Evolutionary conservation across 1,140 invertebrate genomes (phyloP).

Genomic region (Hycleus phaleratus): DNA sequence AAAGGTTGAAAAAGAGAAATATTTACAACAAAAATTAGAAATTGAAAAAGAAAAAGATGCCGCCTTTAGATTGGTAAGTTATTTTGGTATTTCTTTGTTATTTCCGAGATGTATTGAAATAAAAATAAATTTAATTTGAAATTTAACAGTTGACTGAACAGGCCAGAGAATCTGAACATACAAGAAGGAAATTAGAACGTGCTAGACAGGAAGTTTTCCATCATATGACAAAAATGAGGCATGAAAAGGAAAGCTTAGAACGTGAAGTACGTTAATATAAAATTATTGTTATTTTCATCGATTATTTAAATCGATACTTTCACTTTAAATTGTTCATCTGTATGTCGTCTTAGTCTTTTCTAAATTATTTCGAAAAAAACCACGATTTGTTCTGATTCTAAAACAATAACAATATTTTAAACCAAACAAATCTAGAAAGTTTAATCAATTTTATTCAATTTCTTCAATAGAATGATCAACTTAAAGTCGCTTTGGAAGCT

Average conservation of each 20-base stretch:
- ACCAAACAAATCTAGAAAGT: neutral
- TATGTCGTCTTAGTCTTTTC: neutral
- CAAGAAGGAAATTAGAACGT: constrained; percentile 48
- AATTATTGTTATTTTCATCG: neutral
- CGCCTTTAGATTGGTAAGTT: constrained; percentile 42
- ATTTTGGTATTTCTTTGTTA: neutral
- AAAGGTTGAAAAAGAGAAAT: constrained; percentile 42
- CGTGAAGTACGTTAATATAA: constrained; percentile 43
- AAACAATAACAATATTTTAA: too few relatives aligned
- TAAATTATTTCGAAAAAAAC: too few relatives aligned
- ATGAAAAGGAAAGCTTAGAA: constrained; percentile 52
- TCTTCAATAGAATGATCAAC: constrained; percentile 43
- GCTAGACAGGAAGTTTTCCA: constrained; percentile 52
- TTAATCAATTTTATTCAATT: constrained; percentile 1
- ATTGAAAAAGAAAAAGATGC: constrained; percentile 44
- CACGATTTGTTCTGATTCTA: too few relatives aligned
- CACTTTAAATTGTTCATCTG: neutral
- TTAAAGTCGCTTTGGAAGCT: constrained; percentile 46
- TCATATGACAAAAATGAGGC: constrained; percentile 51
- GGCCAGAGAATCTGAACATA: constrained; percentile 50
- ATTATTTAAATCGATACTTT: neutral
- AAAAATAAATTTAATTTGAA: neutral
- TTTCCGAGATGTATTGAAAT: too few relatives aligned
- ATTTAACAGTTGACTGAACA: constrained; percentile 47
- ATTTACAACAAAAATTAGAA: constrained; percentile 40